These are phyloP conservation scores for Callimorpha dominula DNA, from an alignment of 2,888 invertebrate species.

Conservation along the genomic window DNA sequence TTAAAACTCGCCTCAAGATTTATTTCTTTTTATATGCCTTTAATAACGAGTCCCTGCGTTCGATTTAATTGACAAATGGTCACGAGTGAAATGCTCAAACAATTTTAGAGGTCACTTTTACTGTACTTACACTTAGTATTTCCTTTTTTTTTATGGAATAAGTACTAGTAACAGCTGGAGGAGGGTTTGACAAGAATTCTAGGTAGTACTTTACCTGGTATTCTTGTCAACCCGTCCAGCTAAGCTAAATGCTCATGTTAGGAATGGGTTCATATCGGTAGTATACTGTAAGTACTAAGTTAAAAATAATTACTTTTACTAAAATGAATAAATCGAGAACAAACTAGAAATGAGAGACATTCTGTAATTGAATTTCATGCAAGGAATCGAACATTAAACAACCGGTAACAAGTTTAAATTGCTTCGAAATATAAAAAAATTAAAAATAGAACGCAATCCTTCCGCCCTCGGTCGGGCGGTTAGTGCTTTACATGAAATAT, in stretches of 20 bases:
- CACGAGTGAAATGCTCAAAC: conserved; percentile 74
- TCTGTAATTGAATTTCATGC: conserved; percentile 41
- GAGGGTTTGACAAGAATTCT: no score
- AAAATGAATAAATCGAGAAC: conserved; percentile 36
- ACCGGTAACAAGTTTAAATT: conserved; percentile 70
- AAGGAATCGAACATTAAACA: conserved; percentile 56
- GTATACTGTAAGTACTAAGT: conserved; percentile 44
- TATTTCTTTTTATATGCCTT: conserved; percentile 81
- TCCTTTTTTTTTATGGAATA: no score
- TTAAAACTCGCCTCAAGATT: conserved; percentile 80
- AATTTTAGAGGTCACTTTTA: conserved; percentile 72
- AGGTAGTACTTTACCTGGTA: no score
- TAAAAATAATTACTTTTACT: conserved; percentile 28
- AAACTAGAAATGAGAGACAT: conserved; percentile 30
- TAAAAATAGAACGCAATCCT: conserved; percentile 86
- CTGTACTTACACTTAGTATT: conserved; percentile 47
- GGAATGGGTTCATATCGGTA: no score
- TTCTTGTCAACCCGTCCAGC: no score
- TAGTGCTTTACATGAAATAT: conserved; percentile 87
- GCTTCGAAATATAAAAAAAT: conserved; percentile 81
- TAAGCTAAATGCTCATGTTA: no score
- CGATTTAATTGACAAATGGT: conserved; percentile 85
- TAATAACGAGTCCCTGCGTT: conserved; percentile 78
- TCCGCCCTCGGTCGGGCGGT: conserved; percentile 83
- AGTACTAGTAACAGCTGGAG: no score